Evolutionary conservation across 2,113 vertebrate genomes (phyloP).

Genomic region (Apteryx mantelli): DNA sequence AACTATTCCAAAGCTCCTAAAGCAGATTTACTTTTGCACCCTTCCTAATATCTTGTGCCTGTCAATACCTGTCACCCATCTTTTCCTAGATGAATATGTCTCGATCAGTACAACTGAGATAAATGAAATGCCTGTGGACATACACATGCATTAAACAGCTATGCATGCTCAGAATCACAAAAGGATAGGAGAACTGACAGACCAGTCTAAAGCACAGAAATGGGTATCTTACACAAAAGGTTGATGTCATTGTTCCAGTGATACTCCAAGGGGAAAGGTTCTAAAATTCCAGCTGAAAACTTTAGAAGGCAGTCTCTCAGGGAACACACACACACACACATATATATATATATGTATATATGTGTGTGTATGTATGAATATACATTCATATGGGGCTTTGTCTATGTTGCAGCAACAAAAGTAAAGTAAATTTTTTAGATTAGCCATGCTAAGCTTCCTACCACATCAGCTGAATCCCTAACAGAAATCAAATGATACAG

Average conservation of each 20-base stretch:
- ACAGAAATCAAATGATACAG: background rate
- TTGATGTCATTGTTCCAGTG: background rate
- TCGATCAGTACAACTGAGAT: background rate
- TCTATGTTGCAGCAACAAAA: background rate
- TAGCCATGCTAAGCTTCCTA: background rate
- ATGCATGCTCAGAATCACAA: constrained; percentile 23
- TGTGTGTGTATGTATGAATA: background rate
- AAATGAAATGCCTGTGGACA: constrained; percentile 56
- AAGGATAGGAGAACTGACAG: background rate
- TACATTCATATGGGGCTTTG: background rate
- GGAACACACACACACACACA: background rate
- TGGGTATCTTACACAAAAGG: background rate
- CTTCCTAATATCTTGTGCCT: background rate
- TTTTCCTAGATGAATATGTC: background rate
- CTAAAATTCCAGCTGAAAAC: background rate
- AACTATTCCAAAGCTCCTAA: background rate
- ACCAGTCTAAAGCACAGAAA: background rate
- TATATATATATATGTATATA: background rate
- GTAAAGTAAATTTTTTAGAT: background rate
- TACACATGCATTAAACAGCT: constrained; percentile 1
- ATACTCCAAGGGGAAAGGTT: background rate
- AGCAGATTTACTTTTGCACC: constrained; percentile 18
- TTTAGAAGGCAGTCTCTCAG: background rate
- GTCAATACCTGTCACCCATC: constrained; percentile 29
- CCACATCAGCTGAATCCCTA: background rate